Base-by-base conservation (phyloP, 2,113 vertebrate species). In the Shinisaurus crocodilurus region DNA sequence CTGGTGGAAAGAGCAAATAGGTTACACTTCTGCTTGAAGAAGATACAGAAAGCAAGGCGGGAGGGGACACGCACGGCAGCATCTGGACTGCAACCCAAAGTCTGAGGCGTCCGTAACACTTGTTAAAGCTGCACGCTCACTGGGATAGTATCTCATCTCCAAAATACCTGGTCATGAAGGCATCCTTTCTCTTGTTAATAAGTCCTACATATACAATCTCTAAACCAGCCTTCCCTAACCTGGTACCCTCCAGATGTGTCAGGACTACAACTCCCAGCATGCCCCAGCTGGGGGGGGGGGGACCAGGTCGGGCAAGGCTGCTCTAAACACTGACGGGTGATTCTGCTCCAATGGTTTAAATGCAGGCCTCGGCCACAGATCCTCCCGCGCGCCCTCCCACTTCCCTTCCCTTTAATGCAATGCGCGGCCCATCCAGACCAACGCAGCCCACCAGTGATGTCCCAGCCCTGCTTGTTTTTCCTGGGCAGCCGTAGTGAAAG, bases 1-100 rank as follows among this genome's bases (percentile, higher is more conserved):
- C 99, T 99, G 94, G 92, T 80, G 69, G 69, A 93, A 90, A 23
- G 90, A 91, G 67, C 90, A 88, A 92, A n/a, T 3, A 72, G 16
- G 88, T 91, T 29, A 94, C 87, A 84, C 89, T 76, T 90, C 65
- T 92, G 74, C 63, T 54, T 25, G 5, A 29, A 63, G n/a, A 9
- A 69, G 15, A 18, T 13, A 7, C 5, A 60, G n/a, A 29, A 4
- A 57, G 45, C 16, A 6, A 50, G 27, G 9, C 8, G 6, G 69
- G 16, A 50, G 6, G 2, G 10, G 45, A 3, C 6, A 29, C 1
- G 25, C 29, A 8, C 27, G n/a, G 63, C 1, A 18, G 81, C 34
- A 84, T n/a, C 48, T 79, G 34, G 45, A 70, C 1, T 48, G 84
- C 23, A 60, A 67, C 7, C 72, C n/a, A 81, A 76, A 1, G 54